These are phyloP conservation scores for Deilephila porcellus DNA, from an alignment of 2,888 invertebrate species.

Conservation along the genomic window DNA sequence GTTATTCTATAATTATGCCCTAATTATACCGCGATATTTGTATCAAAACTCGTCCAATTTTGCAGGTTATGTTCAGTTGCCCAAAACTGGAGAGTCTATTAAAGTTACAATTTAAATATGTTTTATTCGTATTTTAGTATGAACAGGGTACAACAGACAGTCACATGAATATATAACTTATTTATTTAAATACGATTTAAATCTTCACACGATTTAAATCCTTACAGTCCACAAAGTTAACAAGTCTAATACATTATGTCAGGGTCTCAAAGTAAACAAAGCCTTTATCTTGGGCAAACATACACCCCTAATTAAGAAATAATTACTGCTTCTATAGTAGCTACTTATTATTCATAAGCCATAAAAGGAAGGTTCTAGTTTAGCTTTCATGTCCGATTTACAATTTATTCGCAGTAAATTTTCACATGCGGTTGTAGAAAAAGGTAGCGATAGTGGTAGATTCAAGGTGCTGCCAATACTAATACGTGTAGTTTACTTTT, in stretches of 20 bases:
- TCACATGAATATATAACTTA: neutral
- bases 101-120: neutral
- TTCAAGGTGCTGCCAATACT: neutral
- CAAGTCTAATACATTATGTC: too few relatives aligned
- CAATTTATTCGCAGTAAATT: neutral
- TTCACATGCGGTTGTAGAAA: neutral
- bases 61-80: neutral
- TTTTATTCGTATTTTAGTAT: neutral
- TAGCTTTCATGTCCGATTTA: too few relatives aligned
- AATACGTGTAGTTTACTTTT: neutral
- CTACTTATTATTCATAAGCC: too few relatives aligned
- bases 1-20: slow-evolving; percentile 30
- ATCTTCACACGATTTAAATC: too few relatives aligned
- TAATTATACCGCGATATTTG: slow-evolving; percentile 14
- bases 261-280: too few relatives aligned
- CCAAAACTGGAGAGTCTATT: neutral
- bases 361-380: too few relatives aligned
- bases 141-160: neutral
- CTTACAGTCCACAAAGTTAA: too few relatives aligned
- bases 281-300: too few relatives aligned
- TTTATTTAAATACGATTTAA: too few relatives aligned
- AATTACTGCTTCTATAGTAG: too few relatives aligned
- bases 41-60: slow-evolving; percentile 14
- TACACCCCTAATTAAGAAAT: too few relatives aligned
- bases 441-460: neutral